These are phyloP conservation scores for Crypturellus undulatus DNA, from an alignment of 2,113 vertebrate species.

Conservation along the genomic window DNA sequence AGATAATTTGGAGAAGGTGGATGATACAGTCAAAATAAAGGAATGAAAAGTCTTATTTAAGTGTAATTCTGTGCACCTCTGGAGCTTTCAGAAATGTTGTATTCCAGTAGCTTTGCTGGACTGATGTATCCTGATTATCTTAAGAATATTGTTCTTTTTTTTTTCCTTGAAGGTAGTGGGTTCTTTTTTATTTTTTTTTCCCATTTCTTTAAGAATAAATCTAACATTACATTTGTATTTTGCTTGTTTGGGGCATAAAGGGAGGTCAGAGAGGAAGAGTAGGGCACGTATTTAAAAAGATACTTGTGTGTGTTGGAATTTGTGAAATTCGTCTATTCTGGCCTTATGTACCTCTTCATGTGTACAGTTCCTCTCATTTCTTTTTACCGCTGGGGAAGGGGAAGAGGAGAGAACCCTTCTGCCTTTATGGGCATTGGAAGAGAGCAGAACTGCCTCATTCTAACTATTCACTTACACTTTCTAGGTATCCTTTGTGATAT, in stretches of 20 bases:
- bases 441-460: background rate
- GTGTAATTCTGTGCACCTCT: background rate
- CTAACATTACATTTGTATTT: background rate
- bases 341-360: background rate
- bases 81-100: conserved; percentile 16
- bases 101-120: background rate
- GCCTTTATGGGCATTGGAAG: background rate
- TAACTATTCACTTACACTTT: background rate
- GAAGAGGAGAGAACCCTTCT: background rate
- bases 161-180: background rate
- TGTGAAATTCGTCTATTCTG: background rate
- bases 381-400: background rate
- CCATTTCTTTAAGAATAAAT: background rate
- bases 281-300: background rate
- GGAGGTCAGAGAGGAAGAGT: background rate
- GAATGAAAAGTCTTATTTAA: conserved; percentile 15
- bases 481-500: background rate
- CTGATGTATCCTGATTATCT: background rate
- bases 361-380: background rate
- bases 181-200: background rate
- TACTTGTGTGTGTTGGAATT: background rate
- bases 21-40: conserved; percentile 39
- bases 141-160: background rate
- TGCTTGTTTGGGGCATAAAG: background rate
- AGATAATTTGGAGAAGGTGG: conserved; percentile 37